Base-by-base conservation (phyloP, 2,888 invertebrate genomes). In the Pogonocherus hispidulus region DNA sequence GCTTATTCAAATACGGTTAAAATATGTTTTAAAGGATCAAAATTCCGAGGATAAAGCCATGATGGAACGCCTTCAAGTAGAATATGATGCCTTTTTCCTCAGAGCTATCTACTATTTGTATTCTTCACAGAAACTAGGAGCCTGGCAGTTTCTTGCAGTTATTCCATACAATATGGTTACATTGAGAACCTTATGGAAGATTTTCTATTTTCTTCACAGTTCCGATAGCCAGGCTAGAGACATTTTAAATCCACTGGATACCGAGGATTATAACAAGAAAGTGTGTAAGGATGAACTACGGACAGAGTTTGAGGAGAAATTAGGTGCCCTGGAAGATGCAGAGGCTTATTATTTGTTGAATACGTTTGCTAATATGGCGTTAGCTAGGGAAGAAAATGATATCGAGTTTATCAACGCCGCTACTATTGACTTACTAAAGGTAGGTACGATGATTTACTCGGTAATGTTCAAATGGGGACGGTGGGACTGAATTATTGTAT, bases 111-210 rank as follows among this genome's bases (percentile, higher is more conserved):
- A 90, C 65, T 91, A 89, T 73, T 90, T 94, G 66, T 92, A 93
- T 80, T 89, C 90, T 1, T 91, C 92, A 0, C 90, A 91, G 52
- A 91, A 91, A 80, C 86, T 93, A 69, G 93, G 93, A 6, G 91
- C 93, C 1, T 93, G 94, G 92, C 94, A 95, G 83, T 94, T 94
- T 85, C 88, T 94, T 76, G 92, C 93, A 11, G 91, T 92, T 18
- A 87, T 94, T 75, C 94, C 94, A 0, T 93, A 91, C 79, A 86
- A 87, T 69, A 85, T 88, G 52, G 87, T 92, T 23, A 89, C 91
- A 8, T 80, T 87, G 0, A 84, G 85, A 54, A 88, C 89, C 3
- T 80, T 91, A n/a, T 92, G 92, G 92, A 88, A 89, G 78, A 86
- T 92, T 65, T 91, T 90, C 81, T 90, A 90, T 76, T 89, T 89